A percentile compares a stretch with the other conserved stretches of the same genome.
Conservation (phyloP, 2,888 invertebrate genomes). For the Marasmarcha lunaedactyla region DNA sequence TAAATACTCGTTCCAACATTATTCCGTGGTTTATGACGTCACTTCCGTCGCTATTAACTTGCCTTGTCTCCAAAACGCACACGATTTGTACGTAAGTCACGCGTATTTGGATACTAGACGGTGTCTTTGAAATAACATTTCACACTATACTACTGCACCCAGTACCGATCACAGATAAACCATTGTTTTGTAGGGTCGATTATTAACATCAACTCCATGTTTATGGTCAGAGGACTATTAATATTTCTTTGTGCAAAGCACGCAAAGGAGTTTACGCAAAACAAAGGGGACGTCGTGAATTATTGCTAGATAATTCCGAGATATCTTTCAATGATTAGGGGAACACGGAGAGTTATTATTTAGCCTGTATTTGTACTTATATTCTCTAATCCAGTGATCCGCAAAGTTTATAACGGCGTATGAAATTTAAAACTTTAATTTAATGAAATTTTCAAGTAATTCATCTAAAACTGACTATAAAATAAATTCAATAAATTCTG, state of each 20-base stretch:
- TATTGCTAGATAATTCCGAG: neutral
- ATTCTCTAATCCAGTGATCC: too few relatives aligned
- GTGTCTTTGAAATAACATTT: constrained; percentile 67
- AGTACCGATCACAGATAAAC: constrained; percentile 58
- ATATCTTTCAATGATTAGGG: neutral
- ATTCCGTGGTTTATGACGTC: constrained; percentile 65
- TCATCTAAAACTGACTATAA: too few relatives aligned
- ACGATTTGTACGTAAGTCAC: constrained; percentile 66
- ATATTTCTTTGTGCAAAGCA: constrained; percentile 59
- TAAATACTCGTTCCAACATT: constrained; percentile 30
- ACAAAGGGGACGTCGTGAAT: neutral
- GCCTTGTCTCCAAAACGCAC: constrained; percentile 62
- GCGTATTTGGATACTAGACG: constrained; percentile 66
- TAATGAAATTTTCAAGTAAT: too few relatives aligned
- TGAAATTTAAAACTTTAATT: too few relatives aligned
- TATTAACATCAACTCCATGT: constrained; percentile 59
- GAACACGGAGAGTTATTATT: too few relatives aligned
- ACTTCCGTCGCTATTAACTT: constrained; percentile 66
- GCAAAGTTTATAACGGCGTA: too few relatives aligned
- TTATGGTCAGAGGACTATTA: constrained; percentile 54
- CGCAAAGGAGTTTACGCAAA: constrained; percentile 29
- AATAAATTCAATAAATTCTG: too few relatives aligned
- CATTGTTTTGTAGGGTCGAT: constrained; percentile 63
- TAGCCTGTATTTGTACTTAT: too few relatives aligned
- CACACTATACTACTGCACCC: constrained; percentile 61